Evolutionary conservation across 2,888 invertebrate species (phyloP).

Genomic region (Thecophora atra): DNA sequence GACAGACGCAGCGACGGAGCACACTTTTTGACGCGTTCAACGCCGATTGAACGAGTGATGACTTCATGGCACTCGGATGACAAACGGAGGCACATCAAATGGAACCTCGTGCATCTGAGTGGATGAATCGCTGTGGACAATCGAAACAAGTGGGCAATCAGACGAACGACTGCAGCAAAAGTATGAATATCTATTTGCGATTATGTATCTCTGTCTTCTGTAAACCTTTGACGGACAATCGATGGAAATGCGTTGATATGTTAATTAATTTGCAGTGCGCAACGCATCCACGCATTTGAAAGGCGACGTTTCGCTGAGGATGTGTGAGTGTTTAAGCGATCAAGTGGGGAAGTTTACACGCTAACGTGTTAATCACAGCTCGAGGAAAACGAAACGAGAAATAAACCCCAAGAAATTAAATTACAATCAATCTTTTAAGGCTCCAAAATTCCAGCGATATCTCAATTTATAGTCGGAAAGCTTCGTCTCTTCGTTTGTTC

Average conservation of each 20-base stretch:
- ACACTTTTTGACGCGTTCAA: constrained; percentile 2
- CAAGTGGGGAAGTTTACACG: no score
- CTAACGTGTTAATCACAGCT: no score
- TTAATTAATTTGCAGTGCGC: neutral
- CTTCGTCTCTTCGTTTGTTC: no score
- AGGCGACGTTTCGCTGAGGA: neutral
- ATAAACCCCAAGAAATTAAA: neutral
- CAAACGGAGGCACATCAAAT: constrained; percentile 18
- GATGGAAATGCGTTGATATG: constrained; percentile 6
- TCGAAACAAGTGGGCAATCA: neutral
- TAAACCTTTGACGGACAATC: neutral
- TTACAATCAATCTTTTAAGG: no score
- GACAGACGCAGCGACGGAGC: neutral
- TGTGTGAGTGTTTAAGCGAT: neutral
- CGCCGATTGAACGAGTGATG: constrained; percentile 22
- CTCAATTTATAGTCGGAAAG: no score
- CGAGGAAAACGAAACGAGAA: neutral
- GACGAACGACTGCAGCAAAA: neutral
- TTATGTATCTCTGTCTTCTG: neutral
- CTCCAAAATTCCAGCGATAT: no score
- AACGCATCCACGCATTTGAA: neutral
- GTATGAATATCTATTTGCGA: no score
- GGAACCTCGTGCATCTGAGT: neutral
- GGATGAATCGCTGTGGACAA: no score
- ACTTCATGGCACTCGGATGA: constrained; percentile 26